Evolutionary conservation across 1,140 invertebrate species (phyloP).

Genomic region (Yoshiicerus persimilis): DNA sequence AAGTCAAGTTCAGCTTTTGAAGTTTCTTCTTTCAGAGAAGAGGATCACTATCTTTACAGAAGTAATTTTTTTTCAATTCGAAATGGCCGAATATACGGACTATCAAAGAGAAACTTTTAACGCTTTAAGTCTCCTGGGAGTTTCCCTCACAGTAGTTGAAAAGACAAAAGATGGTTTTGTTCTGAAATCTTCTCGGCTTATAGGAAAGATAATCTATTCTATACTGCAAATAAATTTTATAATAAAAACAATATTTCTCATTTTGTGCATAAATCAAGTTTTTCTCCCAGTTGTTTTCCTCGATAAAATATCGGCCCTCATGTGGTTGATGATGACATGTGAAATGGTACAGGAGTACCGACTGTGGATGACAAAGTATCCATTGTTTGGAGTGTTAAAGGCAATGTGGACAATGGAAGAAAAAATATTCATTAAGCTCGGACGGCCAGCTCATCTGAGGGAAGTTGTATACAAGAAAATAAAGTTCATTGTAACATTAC

Average conservation of each 20-base stretch:
- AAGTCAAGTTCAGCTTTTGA: too few species aligned
- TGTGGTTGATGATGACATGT: conserved; percentile 19
- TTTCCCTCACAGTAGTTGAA: not conserved
- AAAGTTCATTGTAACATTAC: not conserved
- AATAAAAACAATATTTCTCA: not conserved
- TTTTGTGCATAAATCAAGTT: not conserved
- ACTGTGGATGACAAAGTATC: conserved; percentile 14
- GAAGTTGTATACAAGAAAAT: not conserved
- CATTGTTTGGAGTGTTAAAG: not conserved
- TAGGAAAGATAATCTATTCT: not conserved
- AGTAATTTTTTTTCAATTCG: not conserved
- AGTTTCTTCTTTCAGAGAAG: too few species aligned
- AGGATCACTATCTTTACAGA: too few species aligned
- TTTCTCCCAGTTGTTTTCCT: conserved; percentile 12
- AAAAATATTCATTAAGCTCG: not conserved
- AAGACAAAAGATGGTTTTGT: not conserved
- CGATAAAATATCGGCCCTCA: not conserved
- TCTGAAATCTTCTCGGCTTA: not conserved
- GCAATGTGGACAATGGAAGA: not conserved
- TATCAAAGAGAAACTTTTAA: not conserved
- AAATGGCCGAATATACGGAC: not conserved
- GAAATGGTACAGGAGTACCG: not conserved
- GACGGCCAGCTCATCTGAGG: not conserved
- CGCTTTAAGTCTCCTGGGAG: not conserved
- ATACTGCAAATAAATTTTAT: not conserved